Evolutionary conservation across 2,797 vertebrate genomes (phyloP).

Genomic region (Sciurus vulgaris): DNA sequence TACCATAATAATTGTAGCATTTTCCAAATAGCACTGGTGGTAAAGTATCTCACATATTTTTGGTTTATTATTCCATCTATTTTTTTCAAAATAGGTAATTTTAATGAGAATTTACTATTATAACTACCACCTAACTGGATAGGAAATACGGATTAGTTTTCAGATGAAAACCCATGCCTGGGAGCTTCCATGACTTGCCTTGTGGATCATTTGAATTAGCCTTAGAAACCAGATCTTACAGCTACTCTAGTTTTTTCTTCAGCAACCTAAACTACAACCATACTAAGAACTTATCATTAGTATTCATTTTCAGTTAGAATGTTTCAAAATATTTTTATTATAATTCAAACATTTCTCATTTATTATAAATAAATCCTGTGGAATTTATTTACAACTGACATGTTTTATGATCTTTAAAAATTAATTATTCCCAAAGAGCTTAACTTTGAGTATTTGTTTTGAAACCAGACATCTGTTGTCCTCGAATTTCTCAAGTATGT

Average conservation of each 20-base stretch:
- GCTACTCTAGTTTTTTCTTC: neutral
- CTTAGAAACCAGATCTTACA: neutral
- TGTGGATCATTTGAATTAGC: neutral
- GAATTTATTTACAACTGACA: conserved; percentile 49
- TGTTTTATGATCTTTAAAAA: neutral
- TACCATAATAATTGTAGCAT: neutral
- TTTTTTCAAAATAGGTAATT: conserved; percentile 17
- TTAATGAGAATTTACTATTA: neutral
- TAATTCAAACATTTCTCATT: neutral
- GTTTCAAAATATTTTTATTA: conserved; percentile 27
- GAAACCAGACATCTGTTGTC: conserved; percentile 50
- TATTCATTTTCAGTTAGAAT: conserved; percentile 39
- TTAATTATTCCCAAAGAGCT: conserved; percentile 28
- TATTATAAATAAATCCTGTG: neutral
- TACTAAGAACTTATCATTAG: neutral
- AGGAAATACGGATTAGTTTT: neutral
- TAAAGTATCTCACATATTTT: neutral
- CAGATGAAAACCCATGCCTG: neutral
- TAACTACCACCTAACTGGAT: neutral
- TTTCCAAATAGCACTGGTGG: neutral
- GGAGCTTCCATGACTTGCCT: neutral
- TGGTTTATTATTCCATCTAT: neutral
- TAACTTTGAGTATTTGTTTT: conserved; percentile 23
- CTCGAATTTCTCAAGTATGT: conserved; percentile 63
- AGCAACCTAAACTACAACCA: neutral